Base-by-base conservation (phyloP, 2,888 invertebrate genomes). In the Pimpla rufipes region DNA sequence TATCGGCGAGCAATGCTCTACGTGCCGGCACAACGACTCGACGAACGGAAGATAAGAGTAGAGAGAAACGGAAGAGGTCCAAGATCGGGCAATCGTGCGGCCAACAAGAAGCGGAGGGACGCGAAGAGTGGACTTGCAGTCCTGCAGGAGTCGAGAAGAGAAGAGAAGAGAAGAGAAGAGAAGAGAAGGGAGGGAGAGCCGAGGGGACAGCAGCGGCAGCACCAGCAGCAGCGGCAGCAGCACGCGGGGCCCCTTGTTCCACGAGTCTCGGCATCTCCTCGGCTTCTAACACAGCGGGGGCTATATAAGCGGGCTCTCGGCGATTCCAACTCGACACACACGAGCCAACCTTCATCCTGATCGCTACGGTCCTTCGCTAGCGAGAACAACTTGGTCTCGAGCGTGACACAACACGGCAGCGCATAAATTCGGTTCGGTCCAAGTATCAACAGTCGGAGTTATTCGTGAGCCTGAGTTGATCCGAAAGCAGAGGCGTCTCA, bases 231-330 rank as follows among this genome's bases (percentile, higher is more conserved):
- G 57, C 7, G 10, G n/a, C 18, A 18, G 10, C 57, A 59, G 13
- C 55, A 85, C 85, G 88, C 85, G 88, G 86, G 89, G 87, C 88
- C 88, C 88, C 87, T 80, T 81, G 84, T 81, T 59, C 59, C 59
- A 59, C 59, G 37, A 59, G 35, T 59, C 55, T 55, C 62, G 62
- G 40, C 40, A 40, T 40, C 62, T 64, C 62, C 40, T 16, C 13
- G 70, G 13, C 80, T 80, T 68, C 70, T 66, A 81, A 86, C 67
- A 86, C 67, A 78, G 89, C 89, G 90, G 90, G 92, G 91, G 90
- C 91, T 93, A 93, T 93, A 93, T 92, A 93, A 93, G 90, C 92
- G 89, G 89, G 89, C 90, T 89, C 91, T 89, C 90, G 89, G 86
- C 89, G 89, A 91, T 90, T 92, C 91, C 87, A 88, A 87, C 91